Base-by-base conservation (phyloP, 2,888 invertebrate species). In the Xestobium rufovillosum region DNA sequence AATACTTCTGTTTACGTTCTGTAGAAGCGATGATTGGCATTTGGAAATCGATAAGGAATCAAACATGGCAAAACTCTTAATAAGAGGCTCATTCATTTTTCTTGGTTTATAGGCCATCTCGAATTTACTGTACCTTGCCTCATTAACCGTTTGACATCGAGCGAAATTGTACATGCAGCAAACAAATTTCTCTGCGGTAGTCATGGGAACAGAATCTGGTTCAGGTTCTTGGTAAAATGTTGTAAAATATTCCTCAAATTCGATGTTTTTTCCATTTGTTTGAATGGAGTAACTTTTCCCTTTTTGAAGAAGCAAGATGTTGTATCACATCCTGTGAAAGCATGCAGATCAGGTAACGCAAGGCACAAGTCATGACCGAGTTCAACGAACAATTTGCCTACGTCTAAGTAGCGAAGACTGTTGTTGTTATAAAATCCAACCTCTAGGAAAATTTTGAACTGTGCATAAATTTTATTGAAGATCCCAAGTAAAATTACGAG, bases 1-100 rank as follows among this genome's bases (percentile, higher is more conserved):
- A 8, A 23, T 23, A 23, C n/a, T 8, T 23, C 6, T 23, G 23
- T 23, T 23, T 23, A 23, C 6, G n/a, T 23, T 6, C 23, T 8
- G 23, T n/a, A 23, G 23, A 6, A 23, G 23, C n/a, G 23, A 23
- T 23, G 23, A 23, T 23, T 23, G 23, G 23, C 23, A 23, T n/a
- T 6, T 6, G 23, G 23, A n/a, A 23, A 23, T 23, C n/a, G 23
- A 23, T 23, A 23, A n/a, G 23, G 23, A 23, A 23, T 23, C 23
- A 23, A 23, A 23, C n/a, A n/a, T 23, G n/a, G 23, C 23, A n/a
- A 23, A 23, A n/a, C 23, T 23, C 23, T 23, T 23, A 23, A 23
- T 23, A 23, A 23, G 23, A 23, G 23, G 23, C 23, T 23, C 23
- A 23, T 23, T 23, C 23, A 23, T 23, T 23, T 23, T 23, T 23